Evolutionary conservation across 2,113 vertebrate species (phyloP).

Genomic region (Entelurus aequoreus): DNA sequence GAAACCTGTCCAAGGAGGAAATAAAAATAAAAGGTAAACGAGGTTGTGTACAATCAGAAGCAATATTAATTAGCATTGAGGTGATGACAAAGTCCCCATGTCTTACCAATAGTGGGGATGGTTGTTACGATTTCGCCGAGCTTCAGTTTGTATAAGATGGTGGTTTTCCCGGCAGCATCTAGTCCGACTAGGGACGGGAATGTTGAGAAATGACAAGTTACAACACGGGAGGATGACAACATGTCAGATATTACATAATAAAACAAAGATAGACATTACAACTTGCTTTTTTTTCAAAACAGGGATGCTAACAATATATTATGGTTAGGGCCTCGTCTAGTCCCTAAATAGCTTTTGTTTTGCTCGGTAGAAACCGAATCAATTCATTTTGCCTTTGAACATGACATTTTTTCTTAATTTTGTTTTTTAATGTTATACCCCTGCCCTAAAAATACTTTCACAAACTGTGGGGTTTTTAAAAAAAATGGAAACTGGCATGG

Average conservation of each 20-base stretch:
- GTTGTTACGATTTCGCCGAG: conserved; percentile 96
- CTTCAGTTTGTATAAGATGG: conserved; percentile 96
- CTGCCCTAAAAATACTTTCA: no score
- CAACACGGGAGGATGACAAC: not conserved
- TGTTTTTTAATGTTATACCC: no score
- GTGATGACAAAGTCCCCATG: not conserved
- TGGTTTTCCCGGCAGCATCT: conserved; percentile 94
- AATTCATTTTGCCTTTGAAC: no score
- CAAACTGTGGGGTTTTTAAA: no score
- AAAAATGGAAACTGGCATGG: no score
- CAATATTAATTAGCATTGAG: not conserved
- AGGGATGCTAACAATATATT: not conserved
- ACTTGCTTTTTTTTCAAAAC: not conserved
- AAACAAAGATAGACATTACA: not conserved
- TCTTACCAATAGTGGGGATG: conserved; percentile 93
- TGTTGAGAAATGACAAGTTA: not conserved
- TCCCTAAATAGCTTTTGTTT: no score
- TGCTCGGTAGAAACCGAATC: no score
- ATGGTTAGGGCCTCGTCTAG: no score
- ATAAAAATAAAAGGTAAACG: not conserved
- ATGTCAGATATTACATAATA: not conserved
- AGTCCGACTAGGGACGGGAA: conserved; percentile 77
- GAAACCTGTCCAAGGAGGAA: conserved; percentile 72
- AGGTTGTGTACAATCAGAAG: not conserved
- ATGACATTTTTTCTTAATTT: no score